phyloP scores from a whole-genome alignment of 2,888 invertebrate species.

The Chalcis sispes region DNA sequence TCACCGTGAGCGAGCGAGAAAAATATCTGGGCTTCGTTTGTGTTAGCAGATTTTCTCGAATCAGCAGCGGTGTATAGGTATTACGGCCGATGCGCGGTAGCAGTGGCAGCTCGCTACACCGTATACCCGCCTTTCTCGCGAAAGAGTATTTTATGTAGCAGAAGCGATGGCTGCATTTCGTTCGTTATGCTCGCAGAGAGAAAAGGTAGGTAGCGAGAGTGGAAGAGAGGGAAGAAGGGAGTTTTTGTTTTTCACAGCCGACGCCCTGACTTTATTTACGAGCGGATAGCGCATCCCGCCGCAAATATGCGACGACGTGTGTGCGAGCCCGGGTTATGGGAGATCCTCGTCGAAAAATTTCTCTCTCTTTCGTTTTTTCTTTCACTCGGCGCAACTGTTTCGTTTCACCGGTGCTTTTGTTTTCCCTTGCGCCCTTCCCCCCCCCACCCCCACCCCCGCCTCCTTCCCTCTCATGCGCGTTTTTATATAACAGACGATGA shows the following conservation, averaged over 20 bases:
- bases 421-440: too few species aligned
- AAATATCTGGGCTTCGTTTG: constrained; percentile 30
- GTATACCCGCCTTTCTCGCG: constrained; percentile 20
- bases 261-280: constrained; percentile 72
- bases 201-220: too few species aligned
- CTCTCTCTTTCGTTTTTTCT: constrained; percentile 45
- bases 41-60: constrained; percentile 43
- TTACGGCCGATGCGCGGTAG: too few species aligned
- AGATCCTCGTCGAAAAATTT: constrained; percentile 62
- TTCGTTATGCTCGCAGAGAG: constrained; percentile 74
- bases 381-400: constrained; percentile 53
- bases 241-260: constrained; percentile 70
- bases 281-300: constrained; percentile 72
- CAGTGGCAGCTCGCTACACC: too few species aligned
- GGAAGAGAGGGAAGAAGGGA: too few species aligned
- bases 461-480: constrained; percentile 61
- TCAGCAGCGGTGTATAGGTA: constrained; percentile 39
- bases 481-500: constrained; percentile 66
- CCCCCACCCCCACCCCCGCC: too few species aligned
- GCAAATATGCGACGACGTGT: constrained; percentile 74
- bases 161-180: constrained; percentile 75
- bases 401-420: too few species aligned
- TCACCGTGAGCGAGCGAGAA: not conserved
- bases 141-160: constrained; percentile 73
- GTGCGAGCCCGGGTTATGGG: constrained; percentile 57